Base-by-base conservation (phyloP, 2,113 vertebrate species). In the Tragelaphus scriptus region DNA sequence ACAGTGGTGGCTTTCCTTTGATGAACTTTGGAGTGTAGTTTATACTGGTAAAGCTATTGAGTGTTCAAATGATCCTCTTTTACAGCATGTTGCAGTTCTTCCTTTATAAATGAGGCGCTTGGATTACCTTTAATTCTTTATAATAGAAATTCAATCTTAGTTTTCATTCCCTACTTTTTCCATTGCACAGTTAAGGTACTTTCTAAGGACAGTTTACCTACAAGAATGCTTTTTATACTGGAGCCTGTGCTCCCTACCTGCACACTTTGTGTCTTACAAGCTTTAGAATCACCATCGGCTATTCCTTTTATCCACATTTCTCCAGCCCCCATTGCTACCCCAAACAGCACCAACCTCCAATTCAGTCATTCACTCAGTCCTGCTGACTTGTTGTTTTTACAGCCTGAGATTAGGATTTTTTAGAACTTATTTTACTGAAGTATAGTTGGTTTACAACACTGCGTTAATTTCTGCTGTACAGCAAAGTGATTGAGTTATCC, bases 41-140 rank as follows among this genome's bases (percentile, higher is more conserved):
- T 95, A 84, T 32, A 58, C 63, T 77, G 26, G 51, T 75, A 79
- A 87, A 65, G 59, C 30, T 79, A 56, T 36, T n/a, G 56, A 91
- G 53, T 16, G 5, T 91, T 96, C 91, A 53, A 14, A 81, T 6
- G 49, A 91, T 61, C 92, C 40, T 40, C 32, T 63, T 79, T 94
- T 40, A 56, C 21, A 61, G 77, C 6, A 2, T 14, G 10, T 44
- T 93, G 16, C 21, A 21, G 25, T 95, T 94, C 12, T 96, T 44
- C 79, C 19, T 79, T 77, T 40, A 91, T 91, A 88, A 95, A 65
- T 28, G 58, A 90, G 79, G 3, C 79, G 28, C 25, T n/a, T 55
- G 61, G 93, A 86, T 96, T 81, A 85, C 90, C 17, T 93, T 81
- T 81, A 88, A 79, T 81, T 47, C n/a, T 94, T 91, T 32, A 21